Base-by-base conservation (phyloP, 2,113 vertebrate genomes). In the Nesoenas mayeri region DNA sequence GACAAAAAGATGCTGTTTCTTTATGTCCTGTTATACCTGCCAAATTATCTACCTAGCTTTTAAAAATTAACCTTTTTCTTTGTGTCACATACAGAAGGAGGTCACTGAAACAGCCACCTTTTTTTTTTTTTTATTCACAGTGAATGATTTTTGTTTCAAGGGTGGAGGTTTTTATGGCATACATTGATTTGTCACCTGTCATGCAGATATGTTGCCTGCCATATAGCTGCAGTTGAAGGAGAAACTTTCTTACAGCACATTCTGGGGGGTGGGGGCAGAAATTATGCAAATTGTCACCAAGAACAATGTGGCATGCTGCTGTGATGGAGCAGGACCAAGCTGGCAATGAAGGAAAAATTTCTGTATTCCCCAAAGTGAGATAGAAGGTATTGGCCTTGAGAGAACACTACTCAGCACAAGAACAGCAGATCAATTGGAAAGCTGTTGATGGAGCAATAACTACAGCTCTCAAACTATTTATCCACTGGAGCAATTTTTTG, bases 401-500 rank as follows among this genome's bases (percentile, higher is more conserved):
- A 84, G 40, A 79, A 10, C 19, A 42, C 15, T 56, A n/a, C 18
- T 56, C 36, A 91, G 42, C 18, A 25, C 14, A 66, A 83, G n/a
- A 90, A n/a, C 6, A 77, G 28, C 6, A 1, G 22, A 51, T 90
- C 32, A 4, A 0, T 5, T 85, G 38, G 72, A 79, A 95, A 89
- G 18, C 44, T 80, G 47, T 82, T 42, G 10, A 81, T 71, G 57
- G 25, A 75, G 11, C 48, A 81, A 67, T 64, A 91, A 22, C 24
- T 24, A 71, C 26, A 83, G 29, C 13, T 90, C 58, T 84, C 77
- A 24, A 93, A 81, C 57, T 88, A 13, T 62, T 93, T 93, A 85
- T 79, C 50, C 28, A 28, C 18, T 67, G 60, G 72, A 89, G 81
- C 28, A 82, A 88, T 85, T 94, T 91, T 89, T 92, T 82, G 53